These are phyloP conservation scores for Notothenia coriiceps DNA, from an alignment of 2,113 vertebrate species.

Conservation along the genomic window DNA sequence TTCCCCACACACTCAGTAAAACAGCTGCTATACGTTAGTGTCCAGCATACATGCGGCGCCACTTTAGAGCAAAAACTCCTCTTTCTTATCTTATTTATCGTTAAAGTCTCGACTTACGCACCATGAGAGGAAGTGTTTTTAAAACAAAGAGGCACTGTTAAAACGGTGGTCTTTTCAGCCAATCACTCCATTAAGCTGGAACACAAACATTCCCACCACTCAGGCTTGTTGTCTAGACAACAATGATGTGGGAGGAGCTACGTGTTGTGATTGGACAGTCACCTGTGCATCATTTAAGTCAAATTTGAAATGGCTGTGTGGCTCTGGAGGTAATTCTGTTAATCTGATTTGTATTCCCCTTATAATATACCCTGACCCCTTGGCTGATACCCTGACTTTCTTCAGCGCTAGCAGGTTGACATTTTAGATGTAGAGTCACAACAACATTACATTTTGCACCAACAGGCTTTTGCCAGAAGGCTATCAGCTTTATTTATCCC, in stretches of 20 bases:
- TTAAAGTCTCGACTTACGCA: conserved; percentile 9
- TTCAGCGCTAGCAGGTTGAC: no score
- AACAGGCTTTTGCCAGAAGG: no score
- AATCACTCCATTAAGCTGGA: conserved; percentile 61
- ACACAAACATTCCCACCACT: conserved; percentile 71
- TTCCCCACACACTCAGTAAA: background rate
- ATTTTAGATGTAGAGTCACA: no score
- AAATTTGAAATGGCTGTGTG: no score
- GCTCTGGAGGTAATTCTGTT: no score
- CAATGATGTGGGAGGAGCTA: conserved; percentile 7
- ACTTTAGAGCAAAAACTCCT: background rate
- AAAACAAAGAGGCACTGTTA: conserved; percentile 53
- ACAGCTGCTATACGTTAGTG: background rate
- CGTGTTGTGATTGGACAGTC: conserved; percentile 27
- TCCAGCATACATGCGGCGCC: background rate
- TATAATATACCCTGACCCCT: no score
- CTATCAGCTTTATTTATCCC: no score
- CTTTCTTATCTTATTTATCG: conserved; percentile 5
- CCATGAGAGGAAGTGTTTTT: conserved; percentile 23
- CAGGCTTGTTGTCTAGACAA: conserved; percentile 45
- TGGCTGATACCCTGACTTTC: no score
- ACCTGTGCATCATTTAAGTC: conserved; percentile 1
- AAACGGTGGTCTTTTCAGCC: conserved; percentile 40
- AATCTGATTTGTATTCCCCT: no score
- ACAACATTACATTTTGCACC: no score